phyloP scores from a whole-genome alignment of 1,140 invertebrate species.

The Steinernema feltiae region DNA sequence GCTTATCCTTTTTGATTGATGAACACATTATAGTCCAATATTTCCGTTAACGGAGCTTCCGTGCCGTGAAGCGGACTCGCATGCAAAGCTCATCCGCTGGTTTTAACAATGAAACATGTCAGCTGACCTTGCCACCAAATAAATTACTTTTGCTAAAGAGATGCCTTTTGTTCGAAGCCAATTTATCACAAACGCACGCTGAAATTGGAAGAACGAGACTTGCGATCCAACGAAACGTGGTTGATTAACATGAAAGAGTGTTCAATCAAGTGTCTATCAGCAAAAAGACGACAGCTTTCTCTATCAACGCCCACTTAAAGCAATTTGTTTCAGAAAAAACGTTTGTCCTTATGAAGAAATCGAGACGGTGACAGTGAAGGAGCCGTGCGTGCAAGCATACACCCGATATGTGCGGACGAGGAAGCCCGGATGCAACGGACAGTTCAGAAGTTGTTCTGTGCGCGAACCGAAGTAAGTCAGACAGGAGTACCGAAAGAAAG shows the following conservation, averaged over 20 bases:
- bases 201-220: neutral
- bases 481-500: too few relatives aligned
- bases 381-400: slow-evolving; percentile 54
- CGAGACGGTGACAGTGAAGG: slow-evolving; percentile 50
- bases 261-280: neutral
- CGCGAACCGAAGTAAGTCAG: slow-evolving; percentile 54
- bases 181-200: slow-evolving; percentile 5
- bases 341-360: slow-evolving; percentile 55
- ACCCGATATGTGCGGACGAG: slow-evolving; percentile 51
- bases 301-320: slow-evolving; percentile 7
- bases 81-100: neutral
- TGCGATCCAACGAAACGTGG: neutral
- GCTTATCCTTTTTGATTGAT: slow-evolving; percentile 1
- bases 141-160: slow-evolving; percentile 8
- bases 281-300: neutral
- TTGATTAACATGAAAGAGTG: slow-evolving; percentile 19
- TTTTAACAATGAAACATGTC: slow-evolving; percentile 3
- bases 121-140: slow-evolving; percentile 8
- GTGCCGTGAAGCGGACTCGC: neutral
- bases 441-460: slow-evolving; percentile 41
- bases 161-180: slow-evolving; percentile 11
- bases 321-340: slow-evolving; percentile 44
- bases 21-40: neutral
- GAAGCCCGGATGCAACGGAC: slow-evolving; percentile 50
- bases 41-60: neutral